phyloP scores from a whole-genome alignment of 2,113 vertebrate species.

The Dendrocopos noguchii region DNA sequence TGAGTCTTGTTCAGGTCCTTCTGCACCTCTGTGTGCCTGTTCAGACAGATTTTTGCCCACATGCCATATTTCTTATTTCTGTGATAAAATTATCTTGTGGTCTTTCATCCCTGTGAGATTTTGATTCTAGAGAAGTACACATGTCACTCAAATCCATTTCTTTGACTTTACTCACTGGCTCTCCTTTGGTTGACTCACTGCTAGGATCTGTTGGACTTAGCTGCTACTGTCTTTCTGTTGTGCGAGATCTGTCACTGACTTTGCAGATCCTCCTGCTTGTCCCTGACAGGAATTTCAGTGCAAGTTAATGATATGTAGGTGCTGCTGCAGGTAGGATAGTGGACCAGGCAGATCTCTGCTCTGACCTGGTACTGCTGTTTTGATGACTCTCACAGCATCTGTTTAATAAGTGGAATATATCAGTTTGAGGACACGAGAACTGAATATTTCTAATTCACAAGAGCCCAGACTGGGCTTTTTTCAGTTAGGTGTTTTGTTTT shows the following conservation, averaged over 20 bases:
- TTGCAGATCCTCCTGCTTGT: neutral
- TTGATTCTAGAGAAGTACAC: neutral
- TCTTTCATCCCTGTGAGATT: neutral
- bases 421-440: neutral
- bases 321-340: neutral
- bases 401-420: neutral
- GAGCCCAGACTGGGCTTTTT: neutral
- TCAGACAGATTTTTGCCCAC: neutral
- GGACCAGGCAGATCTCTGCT: neutral
- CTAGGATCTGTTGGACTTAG: neutral
- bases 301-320: neutral
- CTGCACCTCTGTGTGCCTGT: rapidly evolving
- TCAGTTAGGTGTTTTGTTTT: neutral
- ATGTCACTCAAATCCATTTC: neutral
- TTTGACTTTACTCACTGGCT: neutral
- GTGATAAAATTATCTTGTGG: neutral
- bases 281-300: neutral
- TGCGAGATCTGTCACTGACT: neutral
- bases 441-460: neutral
- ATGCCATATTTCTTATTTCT: rapidly evolving
- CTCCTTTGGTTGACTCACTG: neutral
- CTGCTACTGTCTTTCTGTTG: neutral
- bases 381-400: neutral
- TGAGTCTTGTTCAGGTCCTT: neutral
- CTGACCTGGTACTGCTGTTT: neutral